Conservation (phyloP, 2,797 vertebrate genomes). For the Anguilla pacifica region DNA sequence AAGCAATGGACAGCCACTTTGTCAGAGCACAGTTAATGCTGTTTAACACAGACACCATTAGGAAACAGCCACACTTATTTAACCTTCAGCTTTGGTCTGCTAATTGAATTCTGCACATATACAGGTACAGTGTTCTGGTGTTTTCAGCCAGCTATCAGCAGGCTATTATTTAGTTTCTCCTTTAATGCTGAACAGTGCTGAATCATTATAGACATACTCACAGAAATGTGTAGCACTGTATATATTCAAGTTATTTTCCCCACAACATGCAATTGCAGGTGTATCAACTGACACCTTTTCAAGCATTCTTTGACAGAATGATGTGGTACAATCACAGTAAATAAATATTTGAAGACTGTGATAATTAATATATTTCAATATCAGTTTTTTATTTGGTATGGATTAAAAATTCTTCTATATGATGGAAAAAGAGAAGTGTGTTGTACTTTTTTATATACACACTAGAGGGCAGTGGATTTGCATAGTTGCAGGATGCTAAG, state of each 20-base stretch:
- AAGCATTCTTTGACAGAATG: background rate
- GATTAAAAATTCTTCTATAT: background rate
- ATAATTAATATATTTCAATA: background rate
- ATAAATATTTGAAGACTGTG: background rate
- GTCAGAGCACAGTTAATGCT: background rate
- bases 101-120: conserved; percentile 21
- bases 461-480: conserved; percentile 36
- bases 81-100: background rate
- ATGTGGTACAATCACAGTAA: background rate
- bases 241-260: background rate
- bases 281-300: background rate
- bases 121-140: background rate
- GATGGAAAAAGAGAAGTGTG: background rate
- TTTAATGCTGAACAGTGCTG: background rate
- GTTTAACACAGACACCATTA: background rate
- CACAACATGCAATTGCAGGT: background rate
- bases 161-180: background rate
- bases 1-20: conserved; percentile 11
- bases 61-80: background rate
- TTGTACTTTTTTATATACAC: conserved; percentile 10
- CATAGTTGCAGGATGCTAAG: background rate
- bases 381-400: background rate
- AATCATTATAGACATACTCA: background rate
- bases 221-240: background rate
- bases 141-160: background rate